phyloP scores from a whole-genome alignment of 2,888 invertebrate species.

The Stegana nigrithorax region DNA sequence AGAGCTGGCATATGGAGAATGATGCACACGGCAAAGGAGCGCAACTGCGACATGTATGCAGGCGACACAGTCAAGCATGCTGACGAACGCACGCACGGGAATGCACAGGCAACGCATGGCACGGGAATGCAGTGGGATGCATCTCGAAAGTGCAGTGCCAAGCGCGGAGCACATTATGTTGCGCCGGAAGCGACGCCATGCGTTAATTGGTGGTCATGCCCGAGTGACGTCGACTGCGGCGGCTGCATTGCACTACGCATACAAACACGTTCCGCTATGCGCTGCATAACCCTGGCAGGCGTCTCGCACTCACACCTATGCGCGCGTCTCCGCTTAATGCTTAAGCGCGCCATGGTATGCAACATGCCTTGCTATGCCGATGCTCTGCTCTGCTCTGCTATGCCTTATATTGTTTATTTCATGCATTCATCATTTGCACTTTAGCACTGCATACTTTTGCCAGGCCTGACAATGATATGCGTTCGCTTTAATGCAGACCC shows the following conservation, averaged over 20 bases:
- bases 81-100: too few relatives aligned
- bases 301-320: too few relatives aligned
- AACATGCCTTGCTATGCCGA: too few relatives aligned
- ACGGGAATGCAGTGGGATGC: neutral
- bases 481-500: neutral
- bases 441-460: neutral
- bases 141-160: too few relatives aligned
- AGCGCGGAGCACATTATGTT: conserved; percentile 41
- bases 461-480: conserved; percentile 3
- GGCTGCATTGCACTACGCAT: neutral
- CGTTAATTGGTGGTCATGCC: conserved; percentile 57
- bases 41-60: too few relatives aligned
- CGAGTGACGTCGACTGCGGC: conserved; percentile 20
- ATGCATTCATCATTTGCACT: conserved; percentile 1
- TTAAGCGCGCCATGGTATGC: too few relatives aligned
- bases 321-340: too few relatives aligned
- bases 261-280: neutral
- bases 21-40: too few relatives aligned
- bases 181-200: conserved; percentile 44
- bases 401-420: conserved; percentile 10
- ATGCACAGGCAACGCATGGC: neutral
- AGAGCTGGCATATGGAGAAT: neutral
- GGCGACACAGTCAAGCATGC: too few relatives aligned
- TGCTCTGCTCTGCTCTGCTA: too few relatives aligned
- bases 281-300: too few relatives aligned